Percentiles rank a stretch among this genome's conserved stretches.
phyloP scores from a whole-genome alignment of 2,113 vertebrate species.

The Actenoides lindsayi region DNA sequence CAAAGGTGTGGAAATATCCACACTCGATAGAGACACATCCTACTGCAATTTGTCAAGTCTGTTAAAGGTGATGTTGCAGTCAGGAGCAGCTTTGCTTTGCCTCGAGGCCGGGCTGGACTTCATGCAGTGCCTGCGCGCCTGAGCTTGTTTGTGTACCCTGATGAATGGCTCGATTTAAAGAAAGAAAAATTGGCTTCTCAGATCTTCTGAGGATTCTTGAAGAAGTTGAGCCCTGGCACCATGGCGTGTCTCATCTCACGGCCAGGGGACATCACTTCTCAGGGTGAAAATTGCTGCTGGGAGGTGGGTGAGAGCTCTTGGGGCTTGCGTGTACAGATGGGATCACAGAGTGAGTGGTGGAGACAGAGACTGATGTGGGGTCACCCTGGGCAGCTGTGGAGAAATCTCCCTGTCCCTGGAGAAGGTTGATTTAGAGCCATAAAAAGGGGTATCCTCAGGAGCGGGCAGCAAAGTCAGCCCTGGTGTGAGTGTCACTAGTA shows the following conservation, averaged over 20 bases:
- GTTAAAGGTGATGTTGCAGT: not conserved
- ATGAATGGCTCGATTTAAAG: not conserved
- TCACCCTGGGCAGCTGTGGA: not conserved
- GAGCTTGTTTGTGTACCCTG: not conserved
- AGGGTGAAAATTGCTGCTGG: not conserved
- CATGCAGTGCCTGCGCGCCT: accelerated
- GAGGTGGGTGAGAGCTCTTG: not conserved
- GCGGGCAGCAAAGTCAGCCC: not conserved
- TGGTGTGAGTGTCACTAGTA: not conserved
- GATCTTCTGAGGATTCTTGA: not conserved
- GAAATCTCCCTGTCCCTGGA: not conserved
- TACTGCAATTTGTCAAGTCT: not conserved
- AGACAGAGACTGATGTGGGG: accelerated
- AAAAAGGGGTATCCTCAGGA: not conserved
- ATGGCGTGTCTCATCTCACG: accelerated
- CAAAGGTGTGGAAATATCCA: not conserved
- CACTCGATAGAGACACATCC: not conserved
- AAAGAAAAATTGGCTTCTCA: not conserved
- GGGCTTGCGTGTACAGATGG: accelerated
- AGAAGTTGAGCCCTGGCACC: not conserved
- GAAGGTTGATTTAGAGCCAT: not conserved
- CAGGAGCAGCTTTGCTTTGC: not conserved
- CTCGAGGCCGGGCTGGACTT: not conserved
- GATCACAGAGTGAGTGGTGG: accelerated
- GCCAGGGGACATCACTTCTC: not conserved